These are phyloP conservation scores for Pangasius mekongensis DNA, from an alignment of 2,797 vertebrate genomes.

Conservation along the genomic window DNA sequence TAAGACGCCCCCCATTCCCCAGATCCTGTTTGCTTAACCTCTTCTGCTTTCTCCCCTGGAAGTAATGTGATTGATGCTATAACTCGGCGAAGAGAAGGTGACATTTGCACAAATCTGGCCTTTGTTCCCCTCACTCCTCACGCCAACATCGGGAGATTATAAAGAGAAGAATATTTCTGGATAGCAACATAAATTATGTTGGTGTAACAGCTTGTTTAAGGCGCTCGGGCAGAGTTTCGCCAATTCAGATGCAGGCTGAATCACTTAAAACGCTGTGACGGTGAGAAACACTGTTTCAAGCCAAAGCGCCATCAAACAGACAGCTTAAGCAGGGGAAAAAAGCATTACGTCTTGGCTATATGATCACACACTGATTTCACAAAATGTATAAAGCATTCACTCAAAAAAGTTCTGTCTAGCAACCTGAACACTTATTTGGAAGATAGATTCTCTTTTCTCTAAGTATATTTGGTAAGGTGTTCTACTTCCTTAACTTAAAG, in stretches of 20 bases:
- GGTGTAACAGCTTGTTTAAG: slow-evolving; percentile 38
- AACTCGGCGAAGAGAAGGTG: slow-evolving; percentile 72
- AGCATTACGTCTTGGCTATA: slow-evolving; percentile 1
- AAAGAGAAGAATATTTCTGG: slow-evolving; percentile 65
- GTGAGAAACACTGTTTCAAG: neutral
- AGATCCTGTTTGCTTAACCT: slow-evolving; percentile 78
- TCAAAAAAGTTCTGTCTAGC: neutral
- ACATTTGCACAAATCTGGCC: slow-evolving; percentile 82
- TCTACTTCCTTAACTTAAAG: neutral
- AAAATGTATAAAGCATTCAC: neutral
- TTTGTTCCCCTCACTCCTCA: slow-evolving; percentile 75
- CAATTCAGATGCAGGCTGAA: slow-evolving; percentile 4
- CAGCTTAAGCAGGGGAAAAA: neutral
- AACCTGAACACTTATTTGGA: neutral
- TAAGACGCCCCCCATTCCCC: slow-evolving; percentile 67
- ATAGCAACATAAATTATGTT: slow-evolving; percentile 55
- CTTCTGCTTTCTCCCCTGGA: slow-evolving; percentile 72
- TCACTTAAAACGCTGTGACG: neutral
- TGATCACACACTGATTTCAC: neutral
- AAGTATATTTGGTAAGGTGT: neutral
- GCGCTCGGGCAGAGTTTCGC: slow-evolving; percentile 32
- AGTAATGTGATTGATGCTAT: slow-evolving; percentile 80
- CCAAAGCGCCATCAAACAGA: slow-evolving; percentile 18
- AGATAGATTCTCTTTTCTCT: neutral
- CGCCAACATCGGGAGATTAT: slow-evolving; percentile 71